phyloP scores from a whole-genome alignment of 1,140 invertebrate genomes.

The Lepidostoma basale region DNA sequence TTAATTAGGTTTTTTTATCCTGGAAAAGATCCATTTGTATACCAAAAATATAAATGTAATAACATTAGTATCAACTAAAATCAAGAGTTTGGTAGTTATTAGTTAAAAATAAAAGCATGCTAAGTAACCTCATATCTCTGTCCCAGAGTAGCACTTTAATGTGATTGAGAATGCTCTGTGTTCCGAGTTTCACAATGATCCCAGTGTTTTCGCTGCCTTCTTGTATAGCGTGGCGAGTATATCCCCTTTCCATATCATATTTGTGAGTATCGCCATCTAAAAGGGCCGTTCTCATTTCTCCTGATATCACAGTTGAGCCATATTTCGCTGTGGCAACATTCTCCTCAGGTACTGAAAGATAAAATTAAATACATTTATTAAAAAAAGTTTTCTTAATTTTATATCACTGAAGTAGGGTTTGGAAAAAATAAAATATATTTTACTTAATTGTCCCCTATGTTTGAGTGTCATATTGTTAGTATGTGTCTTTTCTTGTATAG shows the following conservation, averaged over 20 bases:
- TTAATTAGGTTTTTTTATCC: too few species aligned
- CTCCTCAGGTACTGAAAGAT: conserved; percentile 78
- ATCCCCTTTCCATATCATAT: conserved; percentile 92
- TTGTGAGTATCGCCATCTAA: conserved; percentile 86
- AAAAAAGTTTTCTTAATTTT: too few species aligned
- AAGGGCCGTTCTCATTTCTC: conserved; percentile 85
- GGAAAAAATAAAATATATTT: conserved; percentile 50
- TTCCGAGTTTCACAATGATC: conserved; percentile 87
- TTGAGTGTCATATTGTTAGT: conserved; percentile 77
- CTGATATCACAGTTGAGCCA: conserved; percentile 82
- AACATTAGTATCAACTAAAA: too few species aligned
- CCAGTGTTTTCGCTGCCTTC: conserved; percentile 73
- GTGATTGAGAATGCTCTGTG: conserved; percentile 91
- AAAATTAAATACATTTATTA: too few species aligned
- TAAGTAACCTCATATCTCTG: conserved; percentile 85
- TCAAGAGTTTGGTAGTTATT: too few species aligned
- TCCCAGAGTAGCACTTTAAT: conserved; percentile 94
- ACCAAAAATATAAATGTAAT: too few species aligned
- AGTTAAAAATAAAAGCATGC: too few species aligned
- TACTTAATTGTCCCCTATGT: conserved; percentile 79
- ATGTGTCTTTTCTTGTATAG: conserved; percentile 84
- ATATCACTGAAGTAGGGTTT: too few species aligned
- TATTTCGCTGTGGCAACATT: conserved; percentile 84
- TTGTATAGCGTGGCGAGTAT: conserved; percentile 91
- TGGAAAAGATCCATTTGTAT: too few species aligned